These are phyloP conservation scores for Cataglyphis hispanica DNA, from an alignment of 1,140 invertebrate species.

Conservation along the genomic window DNA sequence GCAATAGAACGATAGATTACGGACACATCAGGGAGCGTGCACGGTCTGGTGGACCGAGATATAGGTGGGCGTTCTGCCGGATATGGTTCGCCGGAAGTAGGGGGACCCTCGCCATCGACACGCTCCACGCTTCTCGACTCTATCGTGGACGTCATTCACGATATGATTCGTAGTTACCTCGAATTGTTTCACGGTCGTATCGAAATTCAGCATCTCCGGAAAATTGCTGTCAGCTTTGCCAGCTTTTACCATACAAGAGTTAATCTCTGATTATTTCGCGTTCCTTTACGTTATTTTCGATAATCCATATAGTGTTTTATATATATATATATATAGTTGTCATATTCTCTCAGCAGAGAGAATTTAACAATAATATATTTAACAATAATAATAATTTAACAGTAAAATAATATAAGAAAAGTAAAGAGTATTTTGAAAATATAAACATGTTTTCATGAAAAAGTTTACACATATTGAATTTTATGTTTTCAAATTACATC, in stretches of 20 bases:
- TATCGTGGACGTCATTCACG: conserved; percentile 70
- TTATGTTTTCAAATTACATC: not conserved
- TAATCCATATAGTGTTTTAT: too few relatives aligned
- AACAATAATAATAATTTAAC: too few relatives aligned
- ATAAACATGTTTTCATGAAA: not conserved
- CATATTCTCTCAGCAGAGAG: not conserved
- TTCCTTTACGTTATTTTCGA: not conserved
- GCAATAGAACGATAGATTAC: conserved; percentile 79
- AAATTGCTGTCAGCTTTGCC: conserved; percentile 36
- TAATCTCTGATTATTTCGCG: not conserved
- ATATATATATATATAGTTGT: not conserved
- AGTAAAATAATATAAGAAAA: not conserved
- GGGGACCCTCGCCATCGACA: conserved; percentile 85
- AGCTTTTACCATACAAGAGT: not conserved
- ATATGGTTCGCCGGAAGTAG: conserved; percentile 86
- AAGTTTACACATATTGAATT: not conserved
- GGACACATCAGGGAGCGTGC: conserved; percentile 76
- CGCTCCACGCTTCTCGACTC: conserved; percentile 82
- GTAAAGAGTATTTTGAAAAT: not conserved
- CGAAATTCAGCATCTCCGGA: conserved; percentile 30
- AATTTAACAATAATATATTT: not conserved
- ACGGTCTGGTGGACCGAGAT: conserved; percentile 81
- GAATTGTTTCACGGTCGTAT: conserved; percentile 57
- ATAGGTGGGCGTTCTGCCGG: conserved; percentile 86
- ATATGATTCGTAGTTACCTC: conserved; percentile 72